Evolutionary conservation across 2,113 vertebrate genomes (phyloP).

Genomic region (Synchiropus splendidus): DNA sequence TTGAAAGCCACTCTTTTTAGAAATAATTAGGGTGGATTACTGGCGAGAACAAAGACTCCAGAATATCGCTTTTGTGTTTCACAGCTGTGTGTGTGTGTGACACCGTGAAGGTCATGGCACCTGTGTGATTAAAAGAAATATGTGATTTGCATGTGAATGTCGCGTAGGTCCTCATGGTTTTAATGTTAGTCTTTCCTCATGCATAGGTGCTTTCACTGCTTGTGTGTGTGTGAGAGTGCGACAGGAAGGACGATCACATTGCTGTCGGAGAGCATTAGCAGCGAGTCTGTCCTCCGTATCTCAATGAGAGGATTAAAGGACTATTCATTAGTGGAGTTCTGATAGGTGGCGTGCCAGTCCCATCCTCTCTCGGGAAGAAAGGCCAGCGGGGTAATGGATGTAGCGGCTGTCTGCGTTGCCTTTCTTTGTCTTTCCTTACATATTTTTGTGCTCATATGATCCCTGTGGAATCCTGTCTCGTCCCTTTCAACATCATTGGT

Average conservation of each 20-base stretch:
- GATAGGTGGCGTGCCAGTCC: slow-evolving; percentile 42
- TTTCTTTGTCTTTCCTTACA: slow-evolving; percentile 1
- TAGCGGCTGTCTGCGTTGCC: slow-evolving; percentile 18
- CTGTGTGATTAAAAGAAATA: too few species aligned
- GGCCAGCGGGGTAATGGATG: slow-evolving; percentile 39
- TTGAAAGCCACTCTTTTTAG: too few species aligned
- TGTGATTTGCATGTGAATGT: too few species aligned
- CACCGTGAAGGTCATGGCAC: too few species aligned
- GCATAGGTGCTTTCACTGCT: background rate
- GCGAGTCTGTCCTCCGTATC: slow-evolving; percentile 48
- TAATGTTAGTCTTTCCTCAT: background rate
- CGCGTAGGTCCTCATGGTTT: too few species aligned
- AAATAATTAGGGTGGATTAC: too few species aligned
- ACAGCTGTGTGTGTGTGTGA: too few species aligned
- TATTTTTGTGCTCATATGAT: background rate
- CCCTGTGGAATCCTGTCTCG: slow-evolving; percentile 9
- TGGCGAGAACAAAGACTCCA: too few species aligned
- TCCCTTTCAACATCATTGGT: slow-evolving; percentile 13
- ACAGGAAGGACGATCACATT: slow-evolving; percentile 12
- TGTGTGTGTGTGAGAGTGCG: slow-evolving; percentile 7
- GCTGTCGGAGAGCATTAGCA: slow-evolving; percentile 46
- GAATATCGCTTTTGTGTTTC: too few species aligned
- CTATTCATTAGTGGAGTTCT: slow-evolving; percentile 50
- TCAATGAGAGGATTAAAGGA: slow-evolving; percentile 58
- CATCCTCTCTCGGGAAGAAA: slow-evolving; percentile 18